phyloP scores from a whole-genome alignment of 2,888 invertebrate species.

The Yponomeuta sedellus region DNA sequence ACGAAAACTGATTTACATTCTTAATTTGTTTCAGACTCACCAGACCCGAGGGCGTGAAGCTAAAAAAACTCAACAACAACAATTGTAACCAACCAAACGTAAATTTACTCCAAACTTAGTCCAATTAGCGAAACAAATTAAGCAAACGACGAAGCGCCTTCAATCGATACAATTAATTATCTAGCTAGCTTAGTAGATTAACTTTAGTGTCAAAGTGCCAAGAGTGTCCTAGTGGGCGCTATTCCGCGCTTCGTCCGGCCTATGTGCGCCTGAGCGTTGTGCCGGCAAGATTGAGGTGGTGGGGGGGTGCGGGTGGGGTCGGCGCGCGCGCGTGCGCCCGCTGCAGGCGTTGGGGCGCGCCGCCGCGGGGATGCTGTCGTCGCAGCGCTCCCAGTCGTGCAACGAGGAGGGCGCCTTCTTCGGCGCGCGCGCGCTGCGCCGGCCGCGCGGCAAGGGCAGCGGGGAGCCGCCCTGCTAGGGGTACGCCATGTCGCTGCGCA shows the following conservation, averaged over 20 bases:
- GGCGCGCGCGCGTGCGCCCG: conserved; percentile 74
- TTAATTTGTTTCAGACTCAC: conserved; percentile 63
- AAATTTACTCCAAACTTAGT: conserved; percentile 9
- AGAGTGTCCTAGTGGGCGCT: conserved; percentile 19
- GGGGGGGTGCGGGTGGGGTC: conserved; percentile 70
- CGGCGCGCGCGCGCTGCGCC: conserved; percentile 72
- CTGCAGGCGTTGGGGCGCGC: conserved; percentile 67
- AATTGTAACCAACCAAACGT: conserved; percentile 25
- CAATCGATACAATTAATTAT: conserved; percentile 51
- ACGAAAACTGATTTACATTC: conserved; percentile 37
- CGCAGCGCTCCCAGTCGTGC: conserved; percentile 74
- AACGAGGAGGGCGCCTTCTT: conserved; percentile 76
- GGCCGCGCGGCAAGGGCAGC: conserved; percentile 77
- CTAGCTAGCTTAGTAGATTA: conserved; percentile 11
- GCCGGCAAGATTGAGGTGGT: conserved; percentile 71
- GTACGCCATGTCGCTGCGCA: conserved; percentile 81
- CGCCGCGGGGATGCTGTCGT: conserved; percentile 70
- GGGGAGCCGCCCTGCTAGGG: conserved; percentile 78
- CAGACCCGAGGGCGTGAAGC: conserved; percentile 41
- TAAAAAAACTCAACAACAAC: conserved; percentile 32
- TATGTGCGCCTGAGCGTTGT: conserved; percentile 28
- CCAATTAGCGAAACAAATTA: conserved; percentile 33
- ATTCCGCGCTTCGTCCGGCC: too few relatives aligned
- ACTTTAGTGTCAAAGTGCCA: conserved; percentile 46
- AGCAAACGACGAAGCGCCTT: conserved; percentile 67